Base-by-base conservation (phyloP, 2,113 vertebrate species). In the Mionectes macconnelli region DNA sequence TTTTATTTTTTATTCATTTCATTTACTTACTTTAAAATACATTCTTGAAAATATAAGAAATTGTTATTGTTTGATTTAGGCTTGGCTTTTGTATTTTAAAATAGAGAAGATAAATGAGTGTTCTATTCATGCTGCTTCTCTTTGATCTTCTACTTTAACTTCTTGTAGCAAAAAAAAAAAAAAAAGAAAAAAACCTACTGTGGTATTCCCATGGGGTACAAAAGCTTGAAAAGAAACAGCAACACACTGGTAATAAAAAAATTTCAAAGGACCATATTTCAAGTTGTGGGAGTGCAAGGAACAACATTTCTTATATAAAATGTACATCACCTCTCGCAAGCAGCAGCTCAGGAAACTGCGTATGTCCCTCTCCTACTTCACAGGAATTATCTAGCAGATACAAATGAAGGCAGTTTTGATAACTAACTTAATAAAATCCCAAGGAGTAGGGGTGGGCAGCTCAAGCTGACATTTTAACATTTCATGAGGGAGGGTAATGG, bases 381-480 rank as follows among this genome's bases (percentile, higher is more conserved):
- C 28, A 40, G 37, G 57, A 83, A 94, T 96, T 88, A 40, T 28
- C 37, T 94, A 79, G 20, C 10, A 75, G n/a, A 17, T 91, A 80
- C 52, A 96, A 95, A 87, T 52, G 24, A 93, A 96, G 28, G 30
- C 19, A 78, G n/a, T 88, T 93, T 80, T 92, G 64, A 75, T 95
- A 95, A 74, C 72, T 80, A 83, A 93, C 45, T 28, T 83, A 79
- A 93, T 87, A 82, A 69, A 90, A 93, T 93, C 85, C 74, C 37
- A 50, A 76, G 53, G 67, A 93, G 15, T 55, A 84, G 19, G 37
- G 7, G 15, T 76, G n/a, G 67, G 42, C 45, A 52, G 63, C 28
- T 92, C 49, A 94, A 77, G 35, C 31, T 93, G 31, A n/a, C 40
- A 70, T 87, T 94, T 94, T 76, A 93, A 55, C 27, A 77, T 91